A percentile compares a stretch with the other conserved stretches of the same genome.
phyloP scores from a whole-genome alignment of 2,888 invertebrate genomes.

The Geophilus truncorum region DNA sequence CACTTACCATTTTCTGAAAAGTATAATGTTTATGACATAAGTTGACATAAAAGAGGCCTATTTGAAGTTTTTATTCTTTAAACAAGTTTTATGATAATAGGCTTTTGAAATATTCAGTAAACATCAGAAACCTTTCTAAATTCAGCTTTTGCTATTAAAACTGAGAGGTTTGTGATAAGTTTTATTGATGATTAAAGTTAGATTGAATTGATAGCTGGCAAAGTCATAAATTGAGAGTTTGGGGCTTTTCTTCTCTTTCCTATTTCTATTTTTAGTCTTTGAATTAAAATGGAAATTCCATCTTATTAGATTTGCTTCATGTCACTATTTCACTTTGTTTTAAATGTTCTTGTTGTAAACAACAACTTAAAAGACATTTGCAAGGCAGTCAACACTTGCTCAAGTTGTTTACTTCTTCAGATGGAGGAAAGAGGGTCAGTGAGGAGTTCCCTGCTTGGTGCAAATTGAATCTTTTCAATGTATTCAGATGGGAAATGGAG shows the following conservation, averaged over 20 bases:
- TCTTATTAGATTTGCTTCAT: not conserved
- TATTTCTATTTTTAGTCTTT: not conserved
- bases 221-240: too few relatives aligned
- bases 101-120: not conserved
- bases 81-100: not conserved
- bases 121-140: not conserved
- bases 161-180: not conserved
- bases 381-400: not conserved
- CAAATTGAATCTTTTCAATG: not conserved
- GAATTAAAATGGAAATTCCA: not conserved
- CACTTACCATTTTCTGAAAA: too few relatives aligned
- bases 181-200: not conserved
- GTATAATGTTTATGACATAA: too few relatives aligned
- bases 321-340: not conserved
- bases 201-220: not conserved
- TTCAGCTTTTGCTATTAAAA: not conserved
- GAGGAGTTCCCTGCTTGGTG: not conserved
- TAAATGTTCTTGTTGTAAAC: not conserved
- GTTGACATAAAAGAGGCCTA: too few relatives aligned
- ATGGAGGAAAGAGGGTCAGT: not conserved
- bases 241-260: not conserved
- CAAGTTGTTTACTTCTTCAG: not conserved
- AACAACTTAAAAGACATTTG: not conserved
- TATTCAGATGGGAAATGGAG: not conserved
- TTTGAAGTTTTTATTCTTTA: too few relatives aligned